phyloP scores from a whole-genome alignment of 2,797 vertebrate genomes.

The Eidolon dupreanum region DNA sequence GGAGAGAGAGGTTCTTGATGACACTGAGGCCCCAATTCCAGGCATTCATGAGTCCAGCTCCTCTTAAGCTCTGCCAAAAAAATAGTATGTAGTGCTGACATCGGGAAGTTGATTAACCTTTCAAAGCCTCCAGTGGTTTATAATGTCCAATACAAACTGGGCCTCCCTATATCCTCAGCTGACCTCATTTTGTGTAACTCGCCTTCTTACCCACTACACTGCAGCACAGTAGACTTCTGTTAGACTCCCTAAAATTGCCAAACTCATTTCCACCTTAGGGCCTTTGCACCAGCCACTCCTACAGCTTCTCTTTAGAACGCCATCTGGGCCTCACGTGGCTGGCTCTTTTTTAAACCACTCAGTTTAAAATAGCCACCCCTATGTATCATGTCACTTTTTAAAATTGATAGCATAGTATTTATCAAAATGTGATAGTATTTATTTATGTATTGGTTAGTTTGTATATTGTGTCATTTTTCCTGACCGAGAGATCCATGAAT shows the following conservation, averaged over 20 bases:
- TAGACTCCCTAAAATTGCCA: not conserved
- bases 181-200: not conserved
- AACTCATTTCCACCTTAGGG: not conserved
- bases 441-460: not conserved
- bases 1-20: too few species aligned
- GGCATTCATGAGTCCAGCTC: too few species aligned
- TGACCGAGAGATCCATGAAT: not conserved
- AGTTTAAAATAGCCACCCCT: not conserved
- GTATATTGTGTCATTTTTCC: not conserved
- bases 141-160: not conserved
- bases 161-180: not conserved
- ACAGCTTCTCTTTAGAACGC: not conserved
- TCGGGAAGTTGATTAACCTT: not conserved
- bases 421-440: not conserved
- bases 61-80: not conserved
- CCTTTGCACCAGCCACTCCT: not conserved
- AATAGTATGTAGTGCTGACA: not conserved
- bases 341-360: not conserved
- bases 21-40: not conserved
- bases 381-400: not conserved
- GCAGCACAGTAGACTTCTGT: not conserved
- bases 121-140: not conserved
- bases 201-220: not conserved
- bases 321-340: not conserved
- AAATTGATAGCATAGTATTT: not conserved